Evolutionary conservation across 1,140 invertebrate genomes (phyloP).

Genomic region (Ylistrum balloti): DNA sequence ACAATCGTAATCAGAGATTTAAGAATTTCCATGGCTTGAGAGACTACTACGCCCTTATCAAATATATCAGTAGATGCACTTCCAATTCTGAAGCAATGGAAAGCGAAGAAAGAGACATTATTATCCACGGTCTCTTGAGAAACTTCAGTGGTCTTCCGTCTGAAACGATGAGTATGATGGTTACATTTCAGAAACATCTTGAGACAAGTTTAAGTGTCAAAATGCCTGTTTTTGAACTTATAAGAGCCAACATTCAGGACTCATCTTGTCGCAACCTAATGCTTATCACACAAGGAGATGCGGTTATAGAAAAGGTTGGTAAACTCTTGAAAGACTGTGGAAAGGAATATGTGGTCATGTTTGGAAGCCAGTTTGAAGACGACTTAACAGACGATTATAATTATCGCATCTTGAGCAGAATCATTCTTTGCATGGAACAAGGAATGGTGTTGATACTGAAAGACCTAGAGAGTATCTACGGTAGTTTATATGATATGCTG

Average conservation of each 20-base stretch:
- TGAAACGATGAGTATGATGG: constrained; percentile 52
- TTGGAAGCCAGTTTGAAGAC: constrained; percentile 75
- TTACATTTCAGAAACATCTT: constrained; percentile 53
- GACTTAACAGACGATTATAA: constrained; percentile 72
- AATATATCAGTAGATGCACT: constrained; percentile 66
- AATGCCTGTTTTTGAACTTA: constrained; percentile 56
- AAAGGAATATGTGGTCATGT: constrained; percentile 64
- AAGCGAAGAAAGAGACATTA: constrained; percentile 33
- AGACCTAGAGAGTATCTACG: constrained; percentile 75
- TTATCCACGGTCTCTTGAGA: constrained; percentile 62
- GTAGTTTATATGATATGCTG: constrained; percentile 76
- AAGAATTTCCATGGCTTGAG: constrained; percentile 74
- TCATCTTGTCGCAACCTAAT: constrained; percentile 65
- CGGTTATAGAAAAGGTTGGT: constrained; percentile 65
- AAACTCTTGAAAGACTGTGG: constrained; percentile 51
- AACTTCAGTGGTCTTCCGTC: constrained; percentile 73
- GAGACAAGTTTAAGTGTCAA: not conserved
- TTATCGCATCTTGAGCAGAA: constrained; percentile 72
- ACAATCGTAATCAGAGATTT: constrained; percentile 62
- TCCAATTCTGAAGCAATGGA: not conserved
- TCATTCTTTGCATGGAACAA: constrained; percentile 78
- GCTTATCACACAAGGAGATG: constrained; percentile 67
- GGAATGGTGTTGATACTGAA: constrained; percentile 72
- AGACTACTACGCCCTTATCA: constrained; percentile 76
- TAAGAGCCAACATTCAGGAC: constrained; percentile 66